phyloP scores from a whole-genome alignment of 2,888 invertebrate genomes.

The Drosophila nigricruria region DNA sequence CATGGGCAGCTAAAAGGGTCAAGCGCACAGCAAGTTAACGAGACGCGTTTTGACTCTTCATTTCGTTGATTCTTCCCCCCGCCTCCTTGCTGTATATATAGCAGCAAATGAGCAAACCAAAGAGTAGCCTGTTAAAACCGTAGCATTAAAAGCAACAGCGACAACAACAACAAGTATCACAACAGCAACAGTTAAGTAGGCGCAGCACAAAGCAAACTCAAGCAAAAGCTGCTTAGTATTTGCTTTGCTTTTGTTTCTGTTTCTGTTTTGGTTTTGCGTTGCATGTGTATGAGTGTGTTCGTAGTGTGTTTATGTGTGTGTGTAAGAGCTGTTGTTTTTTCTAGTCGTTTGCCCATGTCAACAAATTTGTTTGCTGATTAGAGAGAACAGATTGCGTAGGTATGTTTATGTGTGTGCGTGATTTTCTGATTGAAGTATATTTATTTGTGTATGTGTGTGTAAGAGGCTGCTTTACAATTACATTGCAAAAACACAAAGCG shows the following conservation, averaged over 20 bases:
- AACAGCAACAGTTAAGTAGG: slow-evolving; percentile 45
- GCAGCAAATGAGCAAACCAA: slow-evolving; percentile 15
- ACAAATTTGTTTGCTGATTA: slow-evolving; percentile 67
- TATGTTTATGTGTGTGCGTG: slow-evolving; percentile 15
- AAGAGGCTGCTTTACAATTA: slow-evolving; percentile 27
- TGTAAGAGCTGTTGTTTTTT: slow-evolving; percentile 23
- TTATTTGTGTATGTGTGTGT: background rate
- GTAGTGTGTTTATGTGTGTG: background rate
- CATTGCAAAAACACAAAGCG: slow-evolving; percentile 44
- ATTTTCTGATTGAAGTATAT: slow-evolving; percentile 2
- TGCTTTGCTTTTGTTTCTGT: slow-evolving; percentile 33
- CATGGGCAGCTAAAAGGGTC: slow-evolving; percentile 40
- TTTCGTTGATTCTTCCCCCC: slow-evolving; percentile 10
- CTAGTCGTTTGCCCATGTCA: slow-evolving; percentile 54
- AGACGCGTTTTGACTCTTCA: slow-evolving; percentile 26
- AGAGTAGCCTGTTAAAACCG: slow-evolving; percentile 14
- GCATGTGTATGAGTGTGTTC: slow-evolving; percentile 9
- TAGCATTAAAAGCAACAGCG: slow-evolving; percentile 17
- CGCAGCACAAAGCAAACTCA: slow-evolving; percentile 36
- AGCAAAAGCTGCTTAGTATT: slow-evolving; percentile 45
- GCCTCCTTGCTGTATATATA: background rate
- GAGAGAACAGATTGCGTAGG: slow-evolving; percentile 50
- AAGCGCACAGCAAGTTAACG: slow-evolving; percentile 29
- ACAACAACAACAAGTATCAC: slow-evolving; percentile 12
- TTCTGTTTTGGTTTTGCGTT: slow-evolving; percentile 31